A percentile compares a stretch with the other conserved stretches of the same genome.
Evolutionary conservation across 2,113 vertebrate species (phyloP).

Genomic region (Tretioscincus oriximinensis): DNA sequence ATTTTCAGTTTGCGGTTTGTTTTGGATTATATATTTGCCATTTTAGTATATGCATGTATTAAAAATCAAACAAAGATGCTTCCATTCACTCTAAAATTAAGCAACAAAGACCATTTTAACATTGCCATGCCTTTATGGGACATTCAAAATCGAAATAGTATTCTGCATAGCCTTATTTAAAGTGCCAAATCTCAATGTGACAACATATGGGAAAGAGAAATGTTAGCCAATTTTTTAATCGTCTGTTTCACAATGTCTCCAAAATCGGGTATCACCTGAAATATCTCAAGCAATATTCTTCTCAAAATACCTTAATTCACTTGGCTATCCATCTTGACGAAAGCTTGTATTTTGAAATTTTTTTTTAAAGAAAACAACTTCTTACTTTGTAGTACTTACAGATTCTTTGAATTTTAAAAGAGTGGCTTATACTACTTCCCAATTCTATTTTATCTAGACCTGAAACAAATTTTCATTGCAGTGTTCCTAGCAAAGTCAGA

Average conservation of each 20-base stretch:
- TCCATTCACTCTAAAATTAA: too few relatives aligned
- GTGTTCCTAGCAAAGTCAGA: background rate
- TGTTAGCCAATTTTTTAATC: background rate
- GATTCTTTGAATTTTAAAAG: conserved; percentile 8
- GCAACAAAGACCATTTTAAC: too few relatives aligned
- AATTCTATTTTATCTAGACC: background rate
- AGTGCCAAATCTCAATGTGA: background rate
- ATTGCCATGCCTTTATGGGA: too few relatives aligned
- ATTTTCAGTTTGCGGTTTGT: background rate
- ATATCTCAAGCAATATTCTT: background rate
- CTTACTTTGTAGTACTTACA: background rate
- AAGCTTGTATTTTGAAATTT: background rate
- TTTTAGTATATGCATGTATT: too few relatives aligned
- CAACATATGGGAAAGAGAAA: background rate
- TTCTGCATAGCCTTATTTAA: too few relatives aligned
- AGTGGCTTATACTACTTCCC: background rate
- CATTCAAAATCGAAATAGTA: too few relatives aligned
- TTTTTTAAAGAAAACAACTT: background rate
- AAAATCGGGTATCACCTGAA: background rate
- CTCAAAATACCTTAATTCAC: background rate
- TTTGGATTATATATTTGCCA: background rate
- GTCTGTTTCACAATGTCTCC: background rate
- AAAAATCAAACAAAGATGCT: too few relatives aligned
- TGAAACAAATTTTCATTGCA: conserved; percentile 8
- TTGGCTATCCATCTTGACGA: background rate